Evolutionary conservation across 2,797 vertebrate species (phyloP).

Genomic region (Botia almorhae): DNA sequence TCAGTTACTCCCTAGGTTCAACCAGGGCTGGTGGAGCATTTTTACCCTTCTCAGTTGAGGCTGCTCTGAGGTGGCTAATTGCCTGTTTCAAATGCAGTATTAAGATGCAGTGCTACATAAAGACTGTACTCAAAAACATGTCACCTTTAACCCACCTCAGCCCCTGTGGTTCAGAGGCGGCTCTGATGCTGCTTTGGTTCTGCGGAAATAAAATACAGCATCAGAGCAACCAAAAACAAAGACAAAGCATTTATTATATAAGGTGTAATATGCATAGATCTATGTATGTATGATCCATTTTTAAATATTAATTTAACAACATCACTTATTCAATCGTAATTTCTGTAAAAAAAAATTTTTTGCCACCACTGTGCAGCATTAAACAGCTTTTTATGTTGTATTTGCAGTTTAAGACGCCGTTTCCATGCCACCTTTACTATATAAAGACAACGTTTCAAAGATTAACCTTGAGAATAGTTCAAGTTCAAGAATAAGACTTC

Average conservation of each 20-base stretch:
- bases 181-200: not conserved
- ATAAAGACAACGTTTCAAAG: not conserved
- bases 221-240: not conserved
- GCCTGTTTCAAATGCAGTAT: too few relatives aligned
- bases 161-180: not conserved
- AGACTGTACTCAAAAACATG: too few relatives aligned
- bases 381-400: not conserved
- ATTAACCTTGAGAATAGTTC: not conserved
- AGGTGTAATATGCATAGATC: too few relatives aligned
- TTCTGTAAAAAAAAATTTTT: not conserved
- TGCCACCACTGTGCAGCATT: not conserved
- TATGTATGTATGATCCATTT: not conserved
- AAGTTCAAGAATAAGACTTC: not conserved
- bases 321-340: not conserved
- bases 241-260: too few relatives aligned
- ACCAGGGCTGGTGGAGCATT: not conserved
- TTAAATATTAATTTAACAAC: not conserved
- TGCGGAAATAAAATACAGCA: not conserved
- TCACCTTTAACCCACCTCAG: not conserved
- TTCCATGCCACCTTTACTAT: too few relatives aligned
- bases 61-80: too few relatives aligned
- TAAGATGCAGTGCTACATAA: not conserved
- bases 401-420: not conserved
- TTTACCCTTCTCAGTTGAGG: not conserved
- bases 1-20: conserved; percentile 1